These are phyloP conservation scores for Strigamia transsilvanica DNA, from an alignment of 2,888 invertebrate genomes.

Conservation along the genomic window DNA sequence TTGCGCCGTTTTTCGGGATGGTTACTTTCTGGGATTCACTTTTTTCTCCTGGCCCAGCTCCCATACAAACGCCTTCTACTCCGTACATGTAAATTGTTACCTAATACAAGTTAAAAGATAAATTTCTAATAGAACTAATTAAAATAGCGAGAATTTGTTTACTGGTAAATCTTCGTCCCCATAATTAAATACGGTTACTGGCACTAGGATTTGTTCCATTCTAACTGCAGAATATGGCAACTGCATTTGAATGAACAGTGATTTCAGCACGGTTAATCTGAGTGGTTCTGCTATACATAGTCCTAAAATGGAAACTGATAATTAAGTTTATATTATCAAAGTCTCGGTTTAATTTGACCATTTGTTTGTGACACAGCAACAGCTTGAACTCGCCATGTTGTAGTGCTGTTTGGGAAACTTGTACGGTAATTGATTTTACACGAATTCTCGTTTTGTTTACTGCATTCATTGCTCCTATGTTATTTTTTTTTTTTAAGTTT, in stretches of 20 bases:
- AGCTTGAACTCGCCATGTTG: constrained; percentile 51
- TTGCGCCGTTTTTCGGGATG: constrained; percentile 15
- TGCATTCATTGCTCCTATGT: neutral
- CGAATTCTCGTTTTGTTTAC: neutral
- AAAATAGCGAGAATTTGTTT: neutral
- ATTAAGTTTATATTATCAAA: neutral
- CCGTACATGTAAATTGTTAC: constrained; percentile 38
- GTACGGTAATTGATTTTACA: neutral
- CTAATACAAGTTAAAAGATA: neutral
- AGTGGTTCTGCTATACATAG: constrained; percentile 38
- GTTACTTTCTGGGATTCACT: neutral
- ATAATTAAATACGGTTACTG: constrained; percentile 51
- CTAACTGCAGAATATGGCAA: constrained; percentile 40
- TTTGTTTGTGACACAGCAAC: constrained; percentile 39
- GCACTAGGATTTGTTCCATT: constrained; percentile 50
- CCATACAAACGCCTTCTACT: constrained; percentile 50
- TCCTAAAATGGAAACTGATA: neutral
- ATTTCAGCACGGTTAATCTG: constrained; percentile 9
- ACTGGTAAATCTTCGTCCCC: constrained; percentile 34
- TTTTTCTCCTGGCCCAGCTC: constrained; percentile 29
- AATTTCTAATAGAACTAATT: neutral
- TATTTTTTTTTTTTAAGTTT: neutral
- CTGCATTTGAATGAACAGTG: constrained; percentile 50
- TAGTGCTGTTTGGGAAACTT: constrained; percentile 46
- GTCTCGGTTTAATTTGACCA: constrained; percentile 2